These are phyloP conservation scores for Otolemur crassicaudatus DNA, from an alignment of 2,797 vertebrate genomes.

Conservation along the genomic window DNA sequence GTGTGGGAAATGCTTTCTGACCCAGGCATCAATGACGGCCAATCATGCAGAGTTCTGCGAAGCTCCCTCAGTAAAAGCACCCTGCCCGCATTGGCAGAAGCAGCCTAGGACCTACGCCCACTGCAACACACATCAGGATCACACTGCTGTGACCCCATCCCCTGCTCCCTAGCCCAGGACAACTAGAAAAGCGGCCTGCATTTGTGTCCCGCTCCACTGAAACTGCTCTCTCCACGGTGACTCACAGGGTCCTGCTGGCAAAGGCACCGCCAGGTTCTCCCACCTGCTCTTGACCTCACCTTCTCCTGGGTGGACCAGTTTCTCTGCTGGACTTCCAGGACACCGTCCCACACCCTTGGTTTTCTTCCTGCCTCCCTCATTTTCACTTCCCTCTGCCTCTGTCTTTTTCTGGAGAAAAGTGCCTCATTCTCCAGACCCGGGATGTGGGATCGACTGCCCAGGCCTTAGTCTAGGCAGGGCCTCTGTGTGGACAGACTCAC, in stretches of 20 bases:
- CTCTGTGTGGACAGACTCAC: fast-evolving
- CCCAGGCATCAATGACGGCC: no score
- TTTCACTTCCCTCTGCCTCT: neutral
- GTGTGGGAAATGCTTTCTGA: neutral
- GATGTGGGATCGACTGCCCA: fast-evolving
- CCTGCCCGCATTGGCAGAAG: fast-evolving
- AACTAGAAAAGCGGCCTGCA: neutral
- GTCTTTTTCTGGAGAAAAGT: no score
- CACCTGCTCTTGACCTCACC: neutral
- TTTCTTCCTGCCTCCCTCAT: fast-evolving
- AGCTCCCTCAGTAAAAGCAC: neutral
- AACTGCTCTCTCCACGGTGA: fast-evolving
- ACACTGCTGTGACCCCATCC: fast-evolving
- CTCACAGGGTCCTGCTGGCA: fast-evolving
- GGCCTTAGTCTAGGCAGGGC: neutral
- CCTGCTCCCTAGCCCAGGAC: neutral
- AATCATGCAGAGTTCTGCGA: fast-evolving
- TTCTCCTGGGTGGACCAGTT: no score
- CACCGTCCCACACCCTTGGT: neutral
- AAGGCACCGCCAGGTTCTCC: fast-evolving
- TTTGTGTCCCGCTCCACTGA: neutral
- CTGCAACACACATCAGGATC: fast-evolving
- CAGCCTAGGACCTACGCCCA: fast-evolving
- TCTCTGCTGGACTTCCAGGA: neutral
- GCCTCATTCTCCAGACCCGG: neutral